Base-by-base conservation (phyloP, 2,113 vertebrate species). In the Eurypyga helias region DNA sequence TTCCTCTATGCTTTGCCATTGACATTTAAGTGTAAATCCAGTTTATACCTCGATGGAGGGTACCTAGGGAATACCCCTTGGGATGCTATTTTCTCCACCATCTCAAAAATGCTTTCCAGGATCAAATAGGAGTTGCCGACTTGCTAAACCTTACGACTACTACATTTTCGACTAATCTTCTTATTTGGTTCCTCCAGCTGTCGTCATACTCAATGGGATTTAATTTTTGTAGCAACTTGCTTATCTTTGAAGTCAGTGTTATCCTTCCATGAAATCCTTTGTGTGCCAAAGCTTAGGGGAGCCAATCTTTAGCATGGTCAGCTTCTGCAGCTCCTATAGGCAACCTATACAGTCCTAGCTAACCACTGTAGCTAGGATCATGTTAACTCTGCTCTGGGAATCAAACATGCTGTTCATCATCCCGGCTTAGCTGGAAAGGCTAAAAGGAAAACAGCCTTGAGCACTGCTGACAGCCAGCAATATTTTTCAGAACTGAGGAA, bases 171-270 rank as follows among this genome's bases (percentile, higher is more conserved):
- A 36, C 81, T 96, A 93, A 97, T 95, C 96, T 92, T 84, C 85
- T 97, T 93, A 96, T 72, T 87, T 79, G 89, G 81, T 79, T 94
- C 89, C 41, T 75, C 87, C 92, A 86, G 84, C 92, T 96, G 96
- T 82, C 5, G 0, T 82, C 82, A 84, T 89, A 89, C 52, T 90
- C 79, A 95, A 89, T 76, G 43, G 82, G 95, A 95, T 96, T 96
- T 95, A 77, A 87, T 94, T 97, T 96, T 92, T 13, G 1, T 57
- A 90, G 84, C 71, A 95, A 89, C 89, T 91, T 84, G 71, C 89
- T 95, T 95, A 97, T 93, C 90, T 97, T 92, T 95, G 96, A 95
- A 97, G 84, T 95, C 90, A 95, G 41, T 86, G 75, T 95, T 95
- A 96, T 93, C 76, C 93, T 45, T 94, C 76, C 85, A 46, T 73